These are phyloP conservation scores for Dendroctonus ponderosae DNA, from an alignment of 1,140 invertebrate genomes.

Conservation along the genomic window DNA sequence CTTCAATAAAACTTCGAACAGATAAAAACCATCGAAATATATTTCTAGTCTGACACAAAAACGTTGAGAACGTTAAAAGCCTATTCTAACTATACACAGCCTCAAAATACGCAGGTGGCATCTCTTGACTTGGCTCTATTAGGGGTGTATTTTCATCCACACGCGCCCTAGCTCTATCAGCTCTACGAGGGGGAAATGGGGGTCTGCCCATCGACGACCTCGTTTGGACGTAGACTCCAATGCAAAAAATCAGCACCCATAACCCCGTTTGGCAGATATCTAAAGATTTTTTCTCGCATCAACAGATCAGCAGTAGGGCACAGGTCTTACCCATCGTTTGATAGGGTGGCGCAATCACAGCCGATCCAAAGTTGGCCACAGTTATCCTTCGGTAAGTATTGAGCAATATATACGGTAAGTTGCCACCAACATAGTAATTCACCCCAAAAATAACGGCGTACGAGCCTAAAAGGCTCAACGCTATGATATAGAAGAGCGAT, in stretches of 20 bases:
- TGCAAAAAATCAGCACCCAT: constrained; percentile 55
- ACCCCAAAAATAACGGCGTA: constrained; percentile 62
- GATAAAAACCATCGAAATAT: too few relatives aligned
- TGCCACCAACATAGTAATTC: constrained; percentile 64
- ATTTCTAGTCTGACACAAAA: too few relatives aligned
- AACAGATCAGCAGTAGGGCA: too few relatives aligned
- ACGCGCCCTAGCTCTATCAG: constrained; percentile 10
- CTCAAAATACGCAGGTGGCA: neutral
- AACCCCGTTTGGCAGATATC: constrained; percentile 57
- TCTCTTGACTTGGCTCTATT: neutral
- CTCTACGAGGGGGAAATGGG: constrained; percentile 57
- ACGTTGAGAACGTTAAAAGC: too few relatives aligned
- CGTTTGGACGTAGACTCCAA: constrained; percentile 56
- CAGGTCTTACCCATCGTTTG: constrained; percentile 59
- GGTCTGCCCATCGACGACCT: constrained; percentile 55
- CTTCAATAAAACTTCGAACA: too few relatives aligned
- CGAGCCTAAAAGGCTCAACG: constrained; percentile 62
- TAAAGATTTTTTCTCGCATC: constrained; percentile 41
- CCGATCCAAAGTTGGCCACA: constrained; percentile 59
- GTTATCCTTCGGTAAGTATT: constrained; percentile 63
- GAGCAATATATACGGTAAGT: constrained; percentile 69
- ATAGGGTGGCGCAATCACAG: constrained; percentile 62
- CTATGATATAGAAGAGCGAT: constrained; percentile 61
- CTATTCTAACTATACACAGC: too few relatives aligned
- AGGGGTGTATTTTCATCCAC: constrained; percentile 15